phyloP scores from a whole-genome alignment of 2,113 vertebrate genomes.

The Aegithalos caudatus region DNA sequence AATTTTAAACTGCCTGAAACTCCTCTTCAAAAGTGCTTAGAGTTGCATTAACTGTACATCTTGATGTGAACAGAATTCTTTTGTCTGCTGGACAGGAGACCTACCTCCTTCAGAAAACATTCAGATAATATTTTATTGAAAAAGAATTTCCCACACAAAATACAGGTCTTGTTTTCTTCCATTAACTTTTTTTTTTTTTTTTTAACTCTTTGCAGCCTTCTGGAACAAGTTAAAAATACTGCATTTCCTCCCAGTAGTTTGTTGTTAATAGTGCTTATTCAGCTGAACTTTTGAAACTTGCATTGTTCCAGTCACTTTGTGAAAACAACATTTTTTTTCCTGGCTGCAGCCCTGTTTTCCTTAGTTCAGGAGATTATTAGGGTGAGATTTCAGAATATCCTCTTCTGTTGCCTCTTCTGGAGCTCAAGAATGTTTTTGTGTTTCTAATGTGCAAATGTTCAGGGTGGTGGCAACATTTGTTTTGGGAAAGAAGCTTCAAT shows the following conservation, averaged over 20 bases:
- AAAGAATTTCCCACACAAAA: neutral
- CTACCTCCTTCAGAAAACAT: neutral
- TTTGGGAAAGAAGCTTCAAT: constrained; percentile 31
- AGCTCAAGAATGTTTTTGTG: constrained; percentile 11
- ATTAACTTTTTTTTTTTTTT: neutral
- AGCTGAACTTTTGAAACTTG: neutral
- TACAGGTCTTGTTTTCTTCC: neutral
- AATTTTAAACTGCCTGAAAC: neutral
- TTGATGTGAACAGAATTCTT: neutral
- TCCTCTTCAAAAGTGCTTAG: neutral
- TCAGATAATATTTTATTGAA: neutral
- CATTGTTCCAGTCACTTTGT: neutral
- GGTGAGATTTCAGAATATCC: neutral
- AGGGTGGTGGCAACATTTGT: constrained; percentile 25
- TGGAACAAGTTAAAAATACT: neutral
- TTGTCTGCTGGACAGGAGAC: neutral
- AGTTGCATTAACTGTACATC: neutral
- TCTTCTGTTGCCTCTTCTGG: neutral
- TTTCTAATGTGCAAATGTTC: neutral
- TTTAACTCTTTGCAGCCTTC: neutral
- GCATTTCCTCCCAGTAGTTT: neutral
- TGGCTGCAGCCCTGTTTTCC: neutral
- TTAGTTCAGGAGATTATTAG: neutral
- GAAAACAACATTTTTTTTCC: neutral
- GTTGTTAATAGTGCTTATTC: neutral